These are phyloP conservation scores for Deilephila elpenor DNA, from an alignment of 2,888 invertebrate genomes.

Conservation along the genomic window DNA sequence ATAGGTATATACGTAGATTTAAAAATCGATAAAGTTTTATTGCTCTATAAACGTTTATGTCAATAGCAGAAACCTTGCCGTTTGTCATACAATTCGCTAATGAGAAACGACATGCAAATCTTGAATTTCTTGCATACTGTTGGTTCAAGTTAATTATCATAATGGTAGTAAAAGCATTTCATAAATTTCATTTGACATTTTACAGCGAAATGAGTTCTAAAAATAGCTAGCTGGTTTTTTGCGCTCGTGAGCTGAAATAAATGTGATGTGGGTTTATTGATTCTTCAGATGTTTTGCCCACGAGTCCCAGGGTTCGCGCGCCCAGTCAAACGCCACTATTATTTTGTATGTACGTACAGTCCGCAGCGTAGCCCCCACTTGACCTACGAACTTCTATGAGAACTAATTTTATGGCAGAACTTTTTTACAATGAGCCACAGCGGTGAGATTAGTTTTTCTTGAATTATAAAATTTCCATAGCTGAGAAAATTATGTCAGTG, in stretches of 20 bases:
- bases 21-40: conserved; percentile 11
- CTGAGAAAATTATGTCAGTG: no score
- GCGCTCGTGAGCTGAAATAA: background rate
- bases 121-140: conserved; percentile 19
- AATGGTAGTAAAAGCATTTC: conserved; percentile 6
- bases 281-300: background rate
- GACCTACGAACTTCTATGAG: conserved; percentile 8
- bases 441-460: background rate
- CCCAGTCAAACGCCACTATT: background rate
- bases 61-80: conserved; percentile 18
- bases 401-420: conserved; percentile 5
- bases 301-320: conserved; percentile 4
- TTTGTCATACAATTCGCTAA: conserved; percentile 17
- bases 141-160: conserved; percentile 9
- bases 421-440: background rate
- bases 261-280: background rate
- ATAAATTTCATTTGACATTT: background rate
- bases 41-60: conserved; percentile 19
- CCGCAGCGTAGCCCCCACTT: background rate
- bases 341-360: conserved; percentile 1
- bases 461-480: background rate
- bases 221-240: background rate
- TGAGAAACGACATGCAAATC: conserved; percentile 24
- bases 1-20: conserved; percentile 18
- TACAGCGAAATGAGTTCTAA: background rate